phyloP scores from a whole-genome alignment of 2,113 vertebrate genomes.

The Alligator mississippiensis region DNA sequence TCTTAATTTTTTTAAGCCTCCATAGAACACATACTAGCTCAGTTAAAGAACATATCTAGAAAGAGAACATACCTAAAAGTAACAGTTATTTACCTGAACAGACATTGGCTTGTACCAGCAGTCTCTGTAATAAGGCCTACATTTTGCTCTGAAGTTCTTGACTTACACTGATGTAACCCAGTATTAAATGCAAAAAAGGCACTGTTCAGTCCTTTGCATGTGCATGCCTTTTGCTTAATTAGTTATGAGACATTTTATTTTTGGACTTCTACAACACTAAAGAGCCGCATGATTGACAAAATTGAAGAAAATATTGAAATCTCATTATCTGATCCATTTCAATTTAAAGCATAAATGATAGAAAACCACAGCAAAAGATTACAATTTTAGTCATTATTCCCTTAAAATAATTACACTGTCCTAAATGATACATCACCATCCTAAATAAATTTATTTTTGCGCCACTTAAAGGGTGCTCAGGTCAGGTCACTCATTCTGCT shows the following conservation, averaged over 20 bases:
- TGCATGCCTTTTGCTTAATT: slow-evolving; percentile 39
- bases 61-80: neutral
- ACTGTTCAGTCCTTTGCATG: neutral
- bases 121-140: neutral
- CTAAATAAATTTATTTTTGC: neutral
- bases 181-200: too few relatives aligned
- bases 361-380: neutral
- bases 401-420: neutral
- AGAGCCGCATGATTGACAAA: neutral
- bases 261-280: slow-evolving; percentile 20
- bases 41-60: too few relatives aligned
- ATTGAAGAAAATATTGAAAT: neutral
- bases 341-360: neutral
- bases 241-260: slow-evolving; percentile 38
- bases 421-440: neutral
- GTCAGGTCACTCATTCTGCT: neutral
- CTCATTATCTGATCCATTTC: slow-evolving; percentile 2
- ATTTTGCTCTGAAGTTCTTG: neutral
- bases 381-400: neutral
- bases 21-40: neutral
- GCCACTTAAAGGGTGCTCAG: neutral
- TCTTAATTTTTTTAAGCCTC: neutral
- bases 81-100: neutral
- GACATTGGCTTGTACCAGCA: neutral
- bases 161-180: too few relatives aligned